Conservation (phyloP, 1,140 invertebrate genomes). For the Aphis gossypii region DNA sequence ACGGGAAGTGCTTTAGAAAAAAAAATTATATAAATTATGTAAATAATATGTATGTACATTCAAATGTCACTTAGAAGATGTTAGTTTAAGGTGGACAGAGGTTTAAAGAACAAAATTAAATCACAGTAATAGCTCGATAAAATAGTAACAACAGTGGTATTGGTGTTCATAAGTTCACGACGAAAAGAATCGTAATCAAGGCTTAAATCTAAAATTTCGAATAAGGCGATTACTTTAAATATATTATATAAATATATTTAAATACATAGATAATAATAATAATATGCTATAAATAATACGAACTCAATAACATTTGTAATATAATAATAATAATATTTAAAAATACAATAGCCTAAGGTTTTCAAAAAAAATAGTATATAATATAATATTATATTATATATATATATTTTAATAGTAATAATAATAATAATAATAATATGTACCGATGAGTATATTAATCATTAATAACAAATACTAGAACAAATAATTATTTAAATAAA, state of each 20-base stretch:
- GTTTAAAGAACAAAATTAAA: conserved; percentile 54
- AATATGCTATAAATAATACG: neutral
- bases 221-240: conserved; percentile 20
- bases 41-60: conserved; percentile 32
- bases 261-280: neutral
- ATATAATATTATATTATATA: too few species aligned
- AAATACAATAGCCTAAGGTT: conserved; percentile 36
- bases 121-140: conserved; percentile 57
- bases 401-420: neutral
- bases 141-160: conserved; percentile 55
- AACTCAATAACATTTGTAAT: neutral
- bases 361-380: conserved; percentile 7
- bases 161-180: conserved; percentile 55
- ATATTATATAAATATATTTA: neutral
- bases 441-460: neutral
- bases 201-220: conserved; percentile 54
- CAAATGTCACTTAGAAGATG: conserved; percentile 20
- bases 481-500: neutral
- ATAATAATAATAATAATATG: neutral
- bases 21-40: neutral
- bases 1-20: neutral
- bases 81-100: neutral
- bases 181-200: conserved; percentile 36
- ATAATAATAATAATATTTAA: conserved; percentile 33
- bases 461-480: neutral